A percentile compares a stretch with the other conserved stretches of the same genome.
phyloP scores from a whole-genome alignment of 2,113 vertebrate genomes.

The Pavo muticus region DNA sequence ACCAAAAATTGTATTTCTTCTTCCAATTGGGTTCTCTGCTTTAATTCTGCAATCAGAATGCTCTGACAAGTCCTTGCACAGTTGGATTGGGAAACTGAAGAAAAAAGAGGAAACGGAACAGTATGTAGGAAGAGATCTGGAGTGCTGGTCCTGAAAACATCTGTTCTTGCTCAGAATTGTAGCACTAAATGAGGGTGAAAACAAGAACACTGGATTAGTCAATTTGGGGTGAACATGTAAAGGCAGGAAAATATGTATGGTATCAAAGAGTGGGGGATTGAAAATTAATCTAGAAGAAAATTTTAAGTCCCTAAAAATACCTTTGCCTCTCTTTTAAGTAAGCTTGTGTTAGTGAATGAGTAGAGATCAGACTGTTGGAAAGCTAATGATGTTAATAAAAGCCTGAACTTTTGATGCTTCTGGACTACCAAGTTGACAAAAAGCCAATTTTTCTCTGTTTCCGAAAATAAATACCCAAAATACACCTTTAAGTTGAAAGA shows the following conservation, averaged over 20 bases:
- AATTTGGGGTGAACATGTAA: neutral
- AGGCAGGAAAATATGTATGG: neutral
- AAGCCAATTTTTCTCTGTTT: slow-evolving; percentile 8
- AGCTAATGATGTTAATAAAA: slow-evolving; percentile 16
- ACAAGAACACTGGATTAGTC: neutral
- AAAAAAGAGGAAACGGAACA: neutral
- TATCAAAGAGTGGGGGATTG: neutral
- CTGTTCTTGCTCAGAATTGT: slow-evolving; percentile 16
- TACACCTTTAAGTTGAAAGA: neutral
- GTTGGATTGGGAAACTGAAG: slow-evolving; percentile 23
- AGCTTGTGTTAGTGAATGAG: neutral
- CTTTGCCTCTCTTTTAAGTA: slow-evolving; percentile 17
- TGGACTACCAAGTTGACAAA: neutral
- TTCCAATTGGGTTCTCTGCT: neutral
- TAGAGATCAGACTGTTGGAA: neutral
- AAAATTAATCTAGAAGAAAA: neutral
- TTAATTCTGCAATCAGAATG: neutral
- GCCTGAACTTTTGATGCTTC: neutral
- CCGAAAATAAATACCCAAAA: slow-evolving; percentile 13
- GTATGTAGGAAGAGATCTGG: neutral
- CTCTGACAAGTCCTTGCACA: neutral
- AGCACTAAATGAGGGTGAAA: neutral
- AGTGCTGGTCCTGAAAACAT: neutral
- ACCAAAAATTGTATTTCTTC: neutral
- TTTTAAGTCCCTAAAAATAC: slow-evolving; percentile 2